Conservation (phyloP, 2,888 invertebrate genomes). For the Hypolimnas misippus region DNA sequence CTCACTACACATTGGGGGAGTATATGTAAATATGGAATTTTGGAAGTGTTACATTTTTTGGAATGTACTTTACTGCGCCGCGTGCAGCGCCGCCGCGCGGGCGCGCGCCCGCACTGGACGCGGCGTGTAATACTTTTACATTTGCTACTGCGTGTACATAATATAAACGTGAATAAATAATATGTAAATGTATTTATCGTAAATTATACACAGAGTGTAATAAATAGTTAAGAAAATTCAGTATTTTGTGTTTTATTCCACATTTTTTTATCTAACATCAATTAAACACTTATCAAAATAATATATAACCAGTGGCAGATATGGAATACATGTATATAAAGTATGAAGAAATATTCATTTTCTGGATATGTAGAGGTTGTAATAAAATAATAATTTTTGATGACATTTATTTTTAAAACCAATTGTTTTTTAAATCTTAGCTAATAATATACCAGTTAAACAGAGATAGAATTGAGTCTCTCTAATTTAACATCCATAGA, state of each 20-base stretch:
- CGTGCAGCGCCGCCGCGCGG: conserved; percentile 30
- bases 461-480: conserved; percentile 48
- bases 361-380: background rate
- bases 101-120: conserved; percentile 29
- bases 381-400: conserved; percentile 42
- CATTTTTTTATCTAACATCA: conserved; percentile 3
- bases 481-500: conserved; percentile 46
- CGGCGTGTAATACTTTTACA: conserved; percentile 61
- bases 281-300: background rate
- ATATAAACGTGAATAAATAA: conserved; percentile 59
- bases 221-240: conserved; percentile 76
- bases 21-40: conserved; percentile 72
- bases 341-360: background rate
- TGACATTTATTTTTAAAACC: conserved; percentile 68
- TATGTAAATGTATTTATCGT: conserved; percentile 79
- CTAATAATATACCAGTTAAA: conserved; percentile 52
- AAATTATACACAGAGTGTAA: conserved; percentile 81
- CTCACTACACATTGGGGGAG: conserved; percentile 29
- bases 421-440: conserved; percentile 63
- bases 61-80: conserved; percentile 55
- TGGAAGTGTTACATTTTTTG: conserved; percentile 60
- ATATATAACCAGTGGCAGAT: background rate
- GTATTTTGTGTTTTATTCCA: conserved; percentile 47
- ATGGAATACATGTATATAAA: background rate
- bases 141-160: conserved; percentile 82